Evolutionary conservation across 2,797 vertebrate genomes (phyloP), one percentile per base, ranked within the genome.

Genomic region (Phataginus tricuspis): DNA sequence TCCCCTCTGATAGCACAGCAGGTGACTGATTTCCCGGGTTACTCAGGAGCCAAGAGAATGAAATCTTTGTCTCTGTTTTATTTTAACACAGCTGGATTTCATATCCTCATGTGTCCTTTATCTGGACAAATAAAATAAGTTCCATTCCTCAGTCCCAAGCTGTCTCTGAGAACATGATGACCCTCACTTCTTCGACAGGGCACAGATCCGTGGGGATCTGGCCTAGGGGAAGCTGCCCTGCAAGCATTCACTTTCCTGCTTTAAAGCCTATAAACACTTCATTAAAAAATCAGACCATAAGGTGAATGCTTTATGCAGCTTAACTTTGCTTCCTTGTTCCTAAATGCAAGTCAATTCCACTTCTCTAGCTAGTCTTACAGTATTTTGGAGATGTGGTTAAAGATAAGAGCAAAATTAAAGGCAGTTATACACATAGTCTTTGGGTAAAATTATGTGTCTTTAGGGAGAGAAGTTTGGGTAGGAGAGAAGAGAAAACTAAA

Each of bases 1-100:
- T 1, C 51, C 39, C 10, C 27, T 68, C 45, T 68, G 57, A 68
- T 39, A 64, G 51, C 39, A 45, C 25, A 77, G 53, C 31, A 45
- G 25, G 53, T 69, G 42, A 49, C 49, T 86, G 68, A 86, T 89
- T 86, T 96, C 49, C 27, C 61, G 37, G 63, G 42, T 72, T 90
- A 45, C 29, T 93, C 42, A 57, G 85, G 59, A 94, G 14, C 12
- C 16, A 42, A 45, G 34, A 86, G 57, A 87, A 71, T 78, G 13
- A 94, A 51, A 75, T 92, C 85, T 96, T 92, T 49, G 66, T 83
- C 59, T 74, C 51, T 59, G 11, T 15, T 87, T 96, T 90, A 84
- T 87, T 96, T 95, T 39, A 77, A 71, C 29, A 59, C 59, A 75
- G 80, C 25, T 92, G 72, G 80, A 64, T 84, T n/a, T 79, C 53